Evolutionary conservation across 1,140 invertebrate species (phyloP).

Genomic region (Arctopsyche grandis): DNA sequence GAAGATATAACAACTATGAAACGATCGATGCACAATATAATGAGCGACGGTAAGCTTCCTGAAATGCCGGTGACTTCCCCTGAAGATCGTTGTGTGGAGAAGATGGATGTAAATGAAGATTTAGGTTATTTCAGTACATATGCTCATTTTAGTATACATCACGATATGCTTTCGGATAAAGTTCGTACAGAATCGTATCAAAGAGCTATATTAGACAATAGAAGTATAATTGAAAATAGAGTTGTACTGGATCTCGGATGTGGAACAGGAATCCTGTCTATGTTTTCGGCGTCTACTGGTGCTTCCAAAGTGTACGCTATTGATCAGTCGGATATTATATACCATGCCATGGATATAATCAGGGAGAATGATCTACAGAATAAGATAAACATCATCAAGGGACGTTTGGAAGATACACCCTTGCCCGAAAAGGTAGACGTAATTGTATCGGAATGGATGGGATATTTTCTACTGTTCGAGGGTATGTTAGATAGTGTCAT

Average conservation of each 20-base stretch:
- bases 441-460: conserved; percentile 99
- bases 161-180: conserved; percentile 93
- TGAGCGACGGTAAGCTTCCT: conserved; percentile 59
- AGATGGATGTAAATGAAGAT: conserved; percentile 70
- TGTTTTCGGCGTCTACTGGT: conserved; percentile 95
- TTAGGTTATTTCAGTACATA: conserved; percentile 94
- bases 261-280: conserved; percentile 93
- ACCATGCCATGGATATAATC: conserved; percentile 84
- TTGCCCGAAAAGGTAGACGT: conserved; percentile 92
- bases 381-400: conserved; percentile 74
- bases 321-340: conserved; percentile 88
- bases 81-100: conserved; percentile 62
- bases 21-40: conserved; percentile 70
- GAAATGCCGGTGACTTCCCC: conserved; percentile 55
- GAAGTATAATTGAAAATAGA: conserved; percentile 76
- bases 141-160: conserved; percentile 97
- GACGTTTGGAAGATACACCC: conserved; percentile 89
- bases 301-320: conserved; percentile 92
- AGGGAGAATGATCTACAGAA: conserved; percentile 75
- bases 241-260: conserved; percentile 93
- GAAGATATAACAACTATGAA: conserved; percentile 75
- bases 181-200: conserved; percentile 93
- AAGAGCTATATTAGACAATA: conserved; percentile 91
- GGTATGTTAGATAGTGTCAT: conserved; percentile 96
- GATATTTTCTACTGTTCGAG: conserved; percentile 97